These are phyloP conservation scores for Acromyrmex heyeri DNA, from an alignment of 1,140 invertebrate species.

Conservation along the genomic window DNA sequence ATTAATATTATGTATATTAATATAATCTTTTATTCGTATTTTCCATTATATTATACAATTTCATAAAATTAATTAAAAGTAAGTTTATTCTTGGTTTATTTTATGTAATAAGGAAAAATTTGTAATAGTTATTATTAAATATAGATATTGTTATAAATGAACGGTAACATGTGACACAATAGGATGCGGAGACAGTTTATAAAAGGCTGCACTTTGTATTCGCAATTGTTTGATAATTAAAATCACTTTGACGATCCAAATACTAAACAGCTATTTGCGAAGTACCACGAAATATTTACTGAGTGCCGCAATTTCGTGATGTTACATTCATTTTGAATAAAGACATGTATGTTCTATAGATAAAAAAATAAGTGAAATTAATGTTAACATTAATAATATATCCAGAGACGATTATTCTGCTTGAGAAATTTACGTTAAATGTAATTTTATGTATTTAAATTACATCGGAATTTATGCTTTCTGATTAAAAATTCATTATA, in stretches of 20 bases:
- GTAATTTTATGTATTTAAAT: slow-evolving; percentile 22
- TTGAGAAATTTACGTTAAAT: neutral
- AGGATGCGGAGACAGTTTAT: neutral
- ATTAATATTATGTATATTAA: neutral
- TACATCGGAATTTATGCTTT: neutral
- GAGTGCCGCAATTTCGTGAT: neutral
- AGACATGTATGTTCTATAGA: no score
- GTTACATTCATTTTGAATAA: neutral
- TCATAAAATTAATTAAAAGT: neutral
- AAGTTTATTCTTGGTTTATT: neutral
- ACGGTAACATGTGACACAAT: neutral
- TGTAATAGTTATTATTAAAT: slow-evolving; percentile 8
- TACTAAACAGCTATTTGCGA: slow-evolving; percentile 19
- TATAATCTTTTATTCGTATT: neutral
- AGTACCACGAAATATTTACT: slow-evolving; percentile 4
- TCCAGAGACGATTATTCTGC: neutral
- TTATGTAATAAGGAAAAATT: neutral
- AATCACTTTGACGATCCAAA: slow-evolving; percentile 16
- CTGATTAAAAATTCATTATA: neutral
- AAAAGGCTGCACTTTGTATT: neutral
- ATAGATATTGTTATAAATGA: neutral
- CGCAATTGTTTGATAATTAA: slow-evolving; percentile 5
- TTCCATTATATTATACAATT: neutral
- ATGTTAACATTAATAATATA: neutral
- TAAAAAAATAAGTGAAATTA: slow-evolving; percentile 13